These are phyloP conservation scores for Perithous albicinctus DNA, from an alignment of 2,888 invertebrate genomes.

Conservation along the genomic window DNA sequence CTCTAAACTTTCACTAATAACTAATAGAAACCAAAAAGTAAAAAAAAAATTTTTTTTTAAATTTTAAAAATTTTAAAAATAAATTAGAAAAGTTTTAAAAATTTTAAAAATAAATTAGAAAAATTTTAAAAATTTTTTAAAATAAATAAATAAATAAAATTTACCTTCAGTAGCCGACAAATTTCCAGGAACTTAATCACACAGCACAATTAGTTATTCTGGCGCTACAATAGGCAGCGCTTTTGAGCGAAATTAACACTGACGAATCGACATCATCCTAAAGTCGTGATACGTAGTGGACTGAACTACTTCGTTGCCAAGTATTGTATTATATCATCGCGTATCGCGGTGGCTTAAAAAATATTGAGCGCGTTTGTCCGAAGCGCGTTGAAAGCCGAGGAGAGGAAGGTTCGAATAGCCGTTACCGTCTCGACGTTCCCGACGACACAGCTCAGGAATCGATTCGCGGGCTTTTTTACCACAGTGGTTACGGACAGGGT, in stretches of 20 bases:
- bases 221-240: neutral
- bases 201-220: neutral
- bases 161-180: slow-evolving; percentile 4
- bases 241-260: slow-evolving; percentile 17
- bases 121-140: too few species aligned
- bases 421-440: neutral
- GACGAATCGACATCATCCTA: neutral
- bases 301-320: neutral
- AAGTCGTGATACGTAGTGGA: neutral
- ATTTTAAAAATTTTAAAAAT: too few species aligned
- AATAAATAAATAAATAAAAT: neutral
- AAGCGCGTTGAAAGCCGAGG: neutral
- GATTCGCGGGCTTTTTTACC: too few species aligned
- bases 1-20: too few species aligned
- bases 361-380: neutral
- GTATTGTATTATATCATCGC: neutral
- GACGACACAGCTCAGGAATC: neutral
- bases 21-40: too few species aligned
- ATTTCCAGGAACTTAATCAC: neutral
- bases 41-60: too few species aligned
- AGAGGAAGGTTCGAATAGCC: neutral
- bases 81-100: neutral
- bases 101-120: neutral
- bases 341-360: neutral
- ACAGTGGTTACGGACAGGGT: too few species aligned